A percentile compares a stretch with the other conserved stretches of the same genome.
phyloP scores from a whole-genome alignment of 2,888 invertebrate species.

The Melanostoma scalare region DNA sequence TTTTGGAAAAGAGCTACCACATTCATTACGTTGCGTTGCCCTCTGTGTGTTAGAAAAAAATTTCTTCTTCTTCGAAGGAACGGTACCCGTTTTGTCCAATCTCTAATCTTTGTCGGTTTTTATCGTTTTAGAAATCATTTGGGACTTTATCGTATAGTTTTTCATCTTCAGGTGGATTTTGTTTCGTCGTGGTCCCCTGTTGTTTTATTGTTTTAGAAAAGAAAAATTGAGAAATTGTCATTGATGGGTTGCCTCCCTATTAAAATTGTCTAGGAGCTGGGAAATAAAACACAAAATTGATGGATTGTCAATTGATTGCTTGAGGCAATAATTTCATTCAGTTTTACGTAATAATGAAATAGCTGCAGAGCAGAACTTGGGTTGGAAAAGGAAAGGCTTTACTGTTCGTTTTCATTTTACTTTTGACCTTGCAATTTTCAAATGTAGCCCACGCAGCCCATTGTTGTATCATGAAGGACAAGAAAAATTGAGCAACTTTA shows the following conservation, averaged over 20 bases:
- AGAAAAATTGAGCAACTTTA: too few relatives aligned
- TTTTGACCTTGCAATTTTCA: too few relatives aligned
- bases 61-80: conserved; percentile 17
- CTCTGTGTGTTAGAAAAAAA: conserved; percentile 8
- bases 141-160: conserved; percentile 41
- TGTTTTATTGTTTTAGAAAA: neutral
- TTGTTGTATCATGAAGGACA: too few relatives aligned
- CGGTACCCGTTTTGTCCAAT: conserved; percentile 52
- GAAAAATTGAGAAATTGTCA: conserved; percentile 8
- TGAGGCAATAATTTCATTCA: too few relatives aligned
- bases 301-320: too few relatives aligned
- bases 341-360: too few relatives aligned
- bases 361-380: too few relatives aligned
- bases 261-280: too few relatives aligned
- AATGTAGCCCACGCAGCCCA: too few relatives aligned
- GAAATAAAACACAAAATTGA: too few relatives aligned
- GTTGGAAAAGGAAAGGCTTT: too few relatives aligned
- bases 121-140: conserved; percentile 55
- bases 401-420: too few relatives aligned
- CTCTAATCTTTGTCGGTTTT: conserved; percentile 32
- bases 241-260: neutral
- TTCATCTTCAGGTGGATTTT: neutral
- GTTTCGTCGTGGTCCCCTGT: neutral
- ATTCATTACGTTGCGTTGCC: conserved; percentile 25
- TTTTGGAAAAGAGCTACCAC: conserved; percentile 34